Conservation (phyloP, 2,113 vertebrate species). For the Malurus melanocephalus region DNA sequence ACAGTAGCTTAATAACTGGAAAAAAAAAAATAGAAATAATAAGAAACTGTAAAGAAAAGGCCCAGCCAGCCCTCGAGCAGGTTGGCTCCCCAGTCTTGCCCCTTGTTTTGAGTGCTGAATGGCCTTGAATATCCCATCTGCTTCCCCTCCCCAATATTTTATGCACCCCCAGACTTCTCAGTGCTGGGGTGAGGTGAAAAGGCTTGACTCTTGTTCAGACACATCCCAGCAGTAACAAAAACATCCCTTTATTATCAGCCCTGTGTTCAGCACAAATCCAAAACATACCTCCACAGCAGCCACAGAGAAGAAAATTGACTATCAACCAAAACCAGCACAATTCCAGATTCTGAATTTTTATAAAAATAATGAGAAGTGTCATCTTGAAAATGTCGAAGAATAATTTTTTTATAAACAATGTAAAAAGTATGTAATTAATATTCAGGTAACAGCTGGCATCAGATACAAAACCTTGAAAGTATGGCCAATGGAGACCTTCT, state of each 20-base stretch:
- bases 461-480: not conserved
- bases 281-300: not conserved
- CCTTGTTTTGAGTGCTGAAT: not conserved
- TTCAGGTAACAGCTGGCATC: not conserved
- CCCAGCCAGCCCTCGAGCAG: fast-evolving
- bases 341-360: not conserved
- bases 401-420: not conserved
- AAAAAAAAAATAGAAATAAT: not conserved
- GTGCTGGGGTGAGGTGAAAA: fast-evolving
- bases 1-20: no score
- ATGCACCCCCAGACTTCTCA: not conserved
- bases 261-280: not conserved
- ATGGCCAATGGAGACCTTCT: not conserved
- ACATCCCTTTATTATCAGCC: not conserved
- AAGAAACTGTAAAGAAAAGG: not conserved
- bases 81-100: not conserved
- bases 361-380: not conserved
- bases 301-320: not conserved
- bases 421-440: not conserved
- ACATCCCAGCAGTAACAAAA: not conserved
- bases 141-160: not conserved
- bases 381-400: not conserved
- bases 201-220: not conserved
- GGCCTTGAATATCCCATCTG: not conserved
- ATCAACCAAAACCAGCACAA: not conserved